Evolutionary conservation across 2,888 invertebrate species (phyloP).

Genomic region (Agrotis exclamationis): DNA sequence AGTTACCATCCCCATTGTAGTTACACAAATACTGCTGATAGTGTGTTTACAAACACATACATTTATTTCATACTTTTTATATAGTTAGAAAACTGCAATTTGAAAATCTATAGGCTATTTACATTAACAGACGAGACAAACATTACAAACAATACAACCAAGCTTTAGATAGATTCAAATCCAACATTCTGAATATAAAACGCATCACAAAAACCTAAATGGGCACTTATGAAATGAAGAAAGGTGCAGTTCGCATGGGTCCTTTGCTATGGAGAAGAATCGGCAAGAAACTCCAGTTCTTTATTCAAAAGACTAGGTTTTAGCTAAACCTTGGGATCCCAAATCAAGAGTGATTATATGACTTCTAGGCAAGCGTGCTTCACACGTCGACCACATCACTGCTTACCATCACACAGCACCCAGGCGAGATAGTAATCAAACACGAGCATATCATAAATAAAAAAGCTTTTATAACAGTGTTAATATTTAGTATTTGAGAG

Average conservation of each 20-base stretch:
- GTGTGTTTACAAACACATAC: constrained; percentile 31
- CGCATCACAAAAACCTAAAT: not conserved
- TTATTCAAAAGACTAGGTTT: not conserved
- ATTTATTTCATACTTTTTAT: constrained; percentile 21
- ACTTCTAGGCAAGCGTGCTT: too few relatives aligned
- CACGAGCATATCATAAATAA: too few relatives aligned
- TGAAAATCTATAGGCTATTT: constrained; percentile 7
- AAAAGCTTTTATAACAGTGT: not conserved
- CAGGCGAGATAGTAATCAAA: too few relatives aligned
- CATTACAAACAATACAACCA: constrained; percentile 8
- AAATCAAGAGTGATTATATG: too few relatives aligned
- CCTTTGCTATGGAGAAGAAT: constrained; percentile 1
- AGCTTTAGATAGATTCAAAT: not conserved
- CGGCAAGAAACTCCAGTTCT: not conserved
- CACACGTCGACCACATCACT: too few relatives aligned
- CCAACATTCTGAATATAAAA: too few relatives aligned
- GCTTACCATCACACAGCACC: too few relatives aligned
- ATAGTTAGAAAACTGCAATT: constrained; percentile 19
- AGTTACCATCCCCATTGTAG: too few relatives aligned
- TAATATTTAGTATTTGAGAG: not conserved
- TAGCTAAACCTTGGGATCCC: too few relatives aligned
- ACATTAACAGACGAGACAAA: constrained; percentile 25
- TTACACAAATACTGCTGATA: constrained; percentile 17
- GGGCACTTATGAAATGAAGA: not conserved
- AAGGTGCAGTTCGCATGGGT: not conserved